Evolutionary conservation across 2,888 invertebrate genomes (phyloP).

Genomic region (Fragum fragum): DNA sequence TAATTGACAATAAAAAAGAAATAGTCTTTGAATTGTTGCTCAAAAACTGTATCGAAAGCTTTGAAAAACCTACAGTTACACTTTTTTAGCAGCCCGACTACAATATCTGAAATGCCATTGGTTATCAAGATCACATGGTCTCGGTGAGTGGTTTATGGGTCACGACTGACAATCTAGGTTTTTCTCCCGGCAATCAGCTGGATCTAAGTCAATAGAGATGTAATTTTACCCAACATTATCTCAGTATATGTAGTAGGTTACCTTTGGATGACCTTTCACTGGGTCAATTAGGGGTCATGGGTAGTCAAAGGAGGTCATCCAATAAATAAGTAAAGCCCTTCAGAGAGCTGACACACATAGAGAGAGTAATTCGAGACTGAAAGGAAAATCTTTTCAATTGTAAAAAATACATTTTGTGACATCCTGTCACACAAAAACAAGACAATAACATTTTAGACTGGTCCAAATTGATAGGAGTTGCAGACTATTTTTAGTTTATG

Average conservation of each 20-base stretch:
- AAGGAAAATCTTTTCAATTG: not conserved
- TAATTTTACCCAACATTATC: slow-evolving; percentile 61
- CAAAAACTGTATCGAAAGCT: too few species aligned
- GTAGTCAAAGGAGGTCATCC: slow-evolving; percentile 22
- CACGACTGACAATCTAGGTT: slow-evolving; percentile 7
- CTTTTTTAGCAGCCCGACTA: too few species aligned
- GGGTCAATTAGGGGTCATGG: slow-evolving; percentile 50
- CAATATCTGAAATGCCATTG: not conserved
- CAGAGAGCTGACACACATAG: slow-evolving; percentile 5
- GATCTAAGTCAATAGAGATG: slow-evolving; percentile 26
- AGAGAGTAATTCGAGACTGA: slow-evolving; percentile 18
- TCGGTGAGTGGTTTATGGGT: slow-evolving; percentile 4
- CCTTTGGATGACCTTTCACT: slow-evolving; percentile 45
- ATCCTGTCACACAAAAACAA: too few species aligned
- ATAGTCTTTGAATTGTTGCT: too few species aligned
- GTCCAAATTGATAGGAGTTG: too few species aligned
- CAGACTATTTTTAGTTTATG: too few species aligned
- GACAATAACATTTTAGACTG: too few species aligned
- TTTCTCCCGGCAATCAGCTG: not conserved
- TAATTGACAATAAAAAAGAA: not conserved
- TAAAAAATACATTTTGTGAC: slow-evolving; percentile 13
- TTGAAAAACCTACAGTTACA: too few species aligned
- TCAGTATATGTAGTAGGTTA: slow-evolving; percentile 30
- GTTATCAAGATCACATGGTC: slow-evolving; percentile 1
- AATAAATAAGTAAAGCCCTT: slow-evolving; percentile 13